Conservation (phyloP, 2,888 invertebrate species). For the Lepidochrysops patricia region DNA sequence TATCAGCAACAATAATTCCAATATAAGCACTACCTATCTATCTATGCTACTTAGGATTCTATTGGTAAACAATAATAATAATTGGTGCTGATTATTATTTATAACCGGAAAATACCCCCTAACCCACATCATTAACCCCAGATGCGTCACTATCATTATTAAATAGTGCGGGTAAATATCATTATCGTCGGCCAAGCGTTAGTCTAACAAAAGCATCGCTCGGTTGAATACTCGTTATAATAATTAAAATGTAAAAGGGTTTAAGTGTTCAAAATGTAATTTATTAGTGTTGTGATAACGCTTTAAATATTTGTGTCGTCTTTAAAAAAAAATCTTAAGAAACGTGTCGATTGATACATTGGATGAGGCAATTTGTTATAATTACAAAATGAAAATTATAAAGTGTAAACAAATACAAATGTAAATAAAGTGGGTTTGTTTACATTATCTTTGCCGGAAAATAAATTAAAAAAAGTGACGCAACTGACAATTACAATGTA, state of each 20-base stretch:
- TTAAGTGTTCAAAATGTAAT: not conserved
- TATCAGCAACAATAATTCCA: not conserved
- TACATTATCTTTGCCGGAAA: not conserved
- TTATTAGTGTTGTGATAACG: too few species aligned
- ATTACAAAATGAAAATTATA: too few species aligned
- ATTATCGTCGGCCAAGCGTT: conserved; percentile 1
- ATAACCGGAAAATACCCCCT: conserved; percentile 5
- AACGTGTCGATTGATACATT: too few species aligned
- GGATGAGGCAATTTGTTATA: too few species aligned
- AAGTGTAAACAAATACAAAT: too few species aligned
- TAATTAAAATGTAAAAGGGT: not conserved
- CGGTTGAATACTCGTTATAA: not conserved
- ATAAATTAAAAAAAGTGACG: not conserved
- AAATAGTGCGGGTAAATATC: conserved; percentile 15
- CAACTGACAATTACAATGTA: conserved; percentile 6
- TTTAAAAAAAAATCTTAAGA: too few species aligned
- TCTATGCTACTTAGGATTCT: not conserved
- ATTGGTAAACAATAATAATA: not conserved
- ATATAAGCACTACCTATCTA: not conserved
- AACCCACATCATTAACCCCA: conserved; percentile 8
- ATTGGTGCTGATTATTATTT: not conserved
- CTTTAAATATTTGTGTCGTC: too few species aligned
- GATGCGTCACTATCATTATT: conserved; percentile 10
- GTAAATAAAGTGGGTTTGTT: not conserved
- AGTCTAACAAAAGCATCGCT: not conserved